Percentiles rank a stretch among this genome's conserved stretches.
Conservation (phyloP, 2,113 vertebrate species). For the Tyrannus savana region DNA sequence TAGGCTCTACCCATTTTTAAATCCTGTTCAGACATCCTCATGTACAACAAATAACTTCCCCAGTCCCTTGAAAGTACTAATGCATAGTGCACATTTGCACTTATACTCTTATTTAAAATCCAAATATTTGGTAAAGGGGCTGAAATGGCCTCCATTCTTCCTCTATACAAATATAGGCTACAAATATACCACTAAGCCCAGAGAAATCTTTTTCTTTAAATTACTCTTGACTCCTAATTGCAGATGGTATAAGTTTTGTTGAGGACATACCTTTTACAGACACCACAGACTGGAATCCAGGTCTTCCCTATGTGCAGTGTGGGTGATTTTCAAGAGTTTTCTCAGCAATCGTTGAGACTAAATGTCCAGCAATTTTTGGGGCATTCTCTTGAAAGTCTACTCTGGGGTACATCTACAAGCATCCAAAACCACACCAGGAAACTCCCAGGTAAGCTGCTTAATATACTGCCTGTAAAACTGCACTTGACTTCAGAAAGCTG, state of each 20-base stretch:
- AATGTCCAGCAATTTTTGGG: not conserved
- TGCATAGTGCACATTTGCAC: not conserved
- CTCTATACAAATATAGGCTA: not conserved
- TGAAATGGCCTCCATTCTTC: not conserved
- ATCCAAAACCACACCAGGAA: not conserved
- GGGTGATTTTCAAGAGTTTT: not conserved
- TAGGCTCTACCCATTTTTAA: not conserved
- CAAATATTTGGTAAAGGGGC: slow-evolving; percentile 37
- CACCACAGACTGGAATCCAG: not conserved
- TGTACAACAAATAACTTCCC: not conserved
- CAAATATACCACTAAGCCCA: not conserved
- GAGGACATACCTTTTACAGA: not conserved
- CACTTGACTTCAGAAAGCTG: not conserved
- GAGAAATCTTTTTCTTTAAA: not conserved
- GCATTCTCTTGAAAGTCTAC: not conserved
- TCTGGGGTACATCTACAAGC: not conserved
- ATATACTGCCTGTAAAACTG: not conserved
- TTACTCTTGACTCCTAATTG: not conserved
- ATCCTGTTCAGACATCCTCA: not conserved
- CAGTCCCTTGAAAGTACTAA: not conserved
- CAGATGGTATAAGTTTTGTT: not conserved
- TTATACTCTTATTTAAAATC: not conserved
- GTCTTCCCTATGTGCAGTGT: not conserved
- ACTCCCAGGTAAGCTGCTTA: not conserved
- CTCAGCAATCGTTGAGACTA: not conserved